Evolutionary conservation across 2,888 invertebrate genomes (phyloP).

Genomic region (Drosophila hamatofila): DNA sequence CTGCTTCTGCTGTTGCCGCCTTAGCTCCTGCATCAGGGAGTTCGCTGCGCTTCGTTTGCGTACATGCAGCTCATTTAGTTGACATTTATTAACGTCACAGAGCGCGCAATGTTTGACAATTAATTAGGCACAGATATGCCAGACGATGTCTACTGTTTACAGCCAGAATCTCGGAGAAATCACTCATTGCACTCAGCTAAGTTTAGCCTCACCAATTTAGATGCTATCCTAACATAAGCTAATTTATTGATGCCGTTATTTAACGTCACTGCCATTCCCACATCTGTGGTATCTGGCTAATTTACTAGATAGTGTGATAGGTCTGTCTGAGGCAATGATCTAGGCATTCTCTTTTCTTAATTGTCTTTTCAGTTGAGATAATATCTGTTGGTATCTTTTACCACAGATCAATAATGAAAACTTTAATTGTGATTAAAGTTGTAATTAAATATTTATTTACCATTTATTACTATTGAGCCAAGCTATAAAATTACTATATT

Average conservation of each 20-base stretch:
- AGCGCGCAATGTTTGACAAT: constrained; percentile 81
- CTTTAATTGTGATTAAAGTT: neutral
- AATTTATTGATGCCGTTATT: constrained; percentile 52
- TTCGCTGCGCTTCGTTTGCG: constrained; percentile 67
- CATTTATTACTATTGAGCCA: neutral
- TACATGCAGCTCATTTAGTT: constrained; percentile 80
- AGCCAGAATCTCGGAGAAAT: constrained; percentile 29
- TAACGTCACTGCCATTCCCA: constrained; percentile 14
- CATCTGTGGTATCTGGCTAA: constrained; percentile 5
- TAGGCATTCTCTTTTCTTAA: neutral
- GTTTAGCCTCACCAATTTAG: constrained; percentile 39
- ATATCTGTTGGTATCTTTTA: neutral
- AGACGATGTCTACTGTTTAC: constrained; percentile 39
- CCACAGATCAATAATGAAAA: no score
- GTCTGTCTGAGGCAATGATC: neutral
- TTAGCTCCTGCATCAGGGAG: constrained; percentile 29
- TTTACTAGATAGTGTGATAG: constrained; percentile 6
- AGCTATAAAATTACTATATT: no score
- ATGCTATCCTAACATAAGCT: constrained; percentile 29
- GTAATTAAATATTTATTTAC: neutral
- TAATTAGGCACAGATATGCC: constrained; percentile 68
- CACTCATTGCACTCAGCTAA: constrained; percentile 45
- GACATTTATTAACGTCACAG: constrained; percentile 81
- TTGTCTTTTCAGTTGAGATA: neutral
- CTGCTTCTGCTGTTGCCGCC: neutral